A percentile compares a stretch with the other conserved stretches of the same genome.
These are phyloP conservation scores for Ammodramus savannarum DNA, from an alignment of 2,113 vertebrate genomes.

Conservation along the genomic window DNA sequence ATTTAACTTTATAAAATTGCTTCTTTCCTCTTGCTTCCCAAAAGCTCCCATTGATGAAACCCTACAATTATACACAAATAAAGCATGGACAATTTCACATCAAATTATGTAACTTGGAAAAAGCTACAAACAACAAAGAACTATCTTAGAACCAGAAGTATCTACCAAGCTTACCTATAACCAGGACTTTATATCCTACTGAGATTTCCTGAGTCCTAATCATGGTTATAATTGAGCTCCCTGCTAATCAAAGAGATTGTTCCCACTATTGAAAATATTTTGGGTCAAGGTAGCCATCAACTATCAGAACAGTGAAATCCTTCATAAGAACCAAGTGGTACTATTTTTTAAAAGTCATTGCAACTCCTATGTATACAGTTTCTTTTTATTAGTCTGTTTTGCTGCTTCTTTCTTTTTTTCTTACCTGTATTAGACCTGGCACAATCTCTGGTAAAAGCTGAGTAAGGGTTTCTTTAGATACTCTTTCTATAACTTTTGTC, in stretches of 20 bases:
- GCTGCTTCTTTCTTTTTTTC: not conserved
- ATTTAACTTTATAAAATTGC: not conserved
- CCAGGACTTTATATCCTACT: not conserved
- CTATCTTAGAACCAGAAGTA: not conserved
- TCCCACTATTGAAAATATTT: not conserved
- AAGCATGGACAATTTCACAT: not conserved
- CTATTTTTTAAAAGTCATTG: not conserved
- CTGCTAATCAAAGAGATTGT: not conserved
- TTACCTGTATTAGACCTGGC: constrained; percentile 90
- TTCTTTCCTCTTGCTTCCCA: not conserved
- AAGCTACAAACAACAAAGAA: not conserved
- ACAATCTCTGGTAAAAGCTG: constrained; percentile 91
- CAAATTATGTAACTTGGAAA: not conserved
- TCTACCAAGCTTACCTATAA: not conserved
- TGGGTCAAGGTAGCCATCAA: not conserved
- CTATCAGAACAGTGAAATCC: not conserved
- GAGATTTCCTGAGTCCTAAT: not conserved
- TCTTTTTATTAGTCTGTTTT: not conserved
- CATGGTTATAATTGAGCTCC: not conserved
- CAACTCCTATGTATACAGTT: not conserved
- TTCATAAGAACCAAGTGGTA: not conserved
- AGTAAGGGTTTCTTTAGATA: constrained; percentile 85
- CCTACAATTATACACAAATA: not conserved
- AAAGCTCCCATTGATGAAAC: not conserved
- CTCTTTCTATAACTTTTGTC: constrained; percentile 91